A percentile compares a stretch with the other conserved stretches of the same genome.
phyloP scores from a whole-genome alignment of 37 sponge, comb jelly and placozoan genomes.

The Hexactinellida sp. region DNA sequence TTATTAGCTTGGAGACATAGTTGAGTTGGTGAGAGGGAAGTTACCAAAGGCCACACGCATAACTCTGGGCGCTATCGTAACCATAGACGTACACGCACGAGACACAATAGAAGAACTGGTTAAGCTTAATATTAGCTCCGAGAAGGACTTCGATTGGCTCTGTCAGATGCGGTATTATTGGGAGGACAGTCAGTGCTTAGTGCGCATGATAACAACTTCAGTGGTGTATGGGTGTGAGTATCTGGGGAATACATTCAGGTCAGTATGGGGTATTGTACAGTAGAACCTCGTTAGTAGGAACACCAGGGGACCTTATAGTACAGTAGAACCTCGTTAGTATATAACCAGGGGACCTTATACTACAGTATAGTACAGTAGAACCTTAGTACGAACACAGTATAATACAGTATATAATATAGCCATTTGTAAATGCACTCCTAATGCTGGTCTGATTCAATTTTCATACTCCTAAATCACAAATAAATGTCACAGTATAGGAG shows the following conservation, averaged over 20 bases:
- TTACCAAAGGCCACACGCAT: constrained; percentile 88
- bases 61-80: constrained; percentile 90
- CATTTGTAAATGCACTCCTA: no score
- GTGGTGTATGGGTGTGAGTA: constrained; percentile 94
- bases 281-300: no score
- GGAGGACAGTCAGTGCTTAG: constrained; percentile 59
- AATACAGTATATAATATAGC: no score
- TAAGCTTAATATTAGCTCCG: constrained; percentile 56
- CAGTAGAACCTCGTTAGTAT: no score
- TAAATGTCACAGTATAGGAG: no score
- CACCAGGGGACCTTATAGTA: no score
- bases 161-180: constrained; percentile 97
- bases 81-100: constrained; percentile 91
- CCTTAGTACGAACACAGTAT: no score
- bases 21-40: constrained; percentile 84
- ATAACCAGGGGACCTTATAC: no score
- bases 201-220: constrained; percentile 76
- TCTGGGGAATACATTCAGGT: constrained; percentile 91
- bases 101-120: constrained; percentile 69
- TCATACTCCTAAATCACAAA: no score
- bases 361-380: no score
- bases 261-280: no score
- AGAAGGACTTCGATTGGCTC: constrained; percentile 92
- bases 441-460: no score
- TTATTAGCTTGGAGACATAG: constrained; percentile 68